Base-by-base conservation (phyloP, 2,888 invertebrate species). In the Protophormia terraenovae region DNA sequence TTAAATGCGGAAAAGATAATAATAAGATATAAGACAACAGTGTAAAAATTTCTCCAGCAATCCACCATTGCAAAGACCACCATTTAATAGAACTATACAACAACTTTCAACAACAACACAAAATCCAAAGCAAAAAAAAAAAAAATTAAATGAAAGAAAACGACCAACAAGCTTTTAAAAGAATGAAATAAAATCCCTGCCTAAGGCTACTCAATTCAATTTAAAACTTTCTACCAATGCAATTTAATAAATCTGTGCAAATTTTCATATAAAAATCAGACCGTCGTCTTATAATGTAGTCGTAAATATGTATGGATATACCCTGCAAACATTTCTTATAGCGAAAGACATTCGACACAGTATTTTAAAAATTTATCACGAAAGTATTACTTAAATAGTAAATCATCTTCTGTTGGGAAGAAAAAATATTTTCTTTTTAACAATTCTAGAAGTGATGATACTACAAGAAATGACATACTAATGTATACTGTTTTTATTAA, bases 211-310 rank as follows among this genome's bases (percentile, higher is more conserved):
- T 88, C 88, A 88, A 90, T 89, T 89, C 89, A 90, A 91, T 90
- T 90, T 91, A 89, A 91, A 91, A 90, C 90, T 89, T n/a, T 90
- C 91, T 90, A 89, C 89, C 89, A 91, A 90, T 90, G 90, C 91
- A 91, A 90, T 91, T 90, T 90, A 90, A 89, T 91, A 91, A 91
- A 90, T 90, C 90, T 89, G 90, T 89, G 90, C 88, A 71, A 80
- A 72, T 83, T 83, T 78, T 73, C 73, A 66, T 89, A 80, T 55
- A 81, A 58, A 66, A 89, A 89, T 89, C 80, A 58, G 73, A 82
- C 64, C 47, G 58, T 38, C 55, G 24, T 6, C 55, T n/a, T n/a
- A n/a, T n/a, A n/a, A n/a, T n/a, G n/a, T n/a, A n/a, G n/a, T n/a
- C 50, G 14, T 41, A 41, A 2, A 41, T 38, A 50, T 14, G 0